Evolutionary conservation across 2,888 invertebrate genomes (phyloP).

Genomic region (Spicauda simplicius): DNA sequence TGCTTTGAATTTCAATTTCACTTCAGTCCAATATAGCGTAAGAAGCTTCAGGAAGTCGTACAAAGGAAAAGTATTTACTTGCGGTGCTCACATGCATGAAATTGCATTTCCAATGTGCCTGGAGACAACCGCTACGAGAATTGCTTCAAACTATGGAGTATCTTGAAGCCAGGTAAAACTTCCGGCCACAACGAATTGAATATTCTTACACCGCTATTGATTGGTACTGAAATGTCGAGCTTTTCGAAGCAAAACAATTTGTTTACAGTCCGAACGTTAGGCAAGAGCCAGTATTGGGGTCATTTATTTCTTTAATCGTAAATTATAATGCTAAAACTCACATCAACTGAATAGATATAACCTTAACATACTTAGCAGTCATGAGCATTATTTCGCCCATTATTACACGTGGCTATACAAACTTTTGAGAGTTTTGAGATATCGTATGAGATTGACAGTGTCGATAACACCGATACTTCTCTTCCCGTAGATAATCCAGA

Average conservation of each 20-base stretch:
- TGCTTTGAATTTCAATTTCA: conserved; percentile 25
- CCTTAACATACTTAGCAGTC: too few species aligned
- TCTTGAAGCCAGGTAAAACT: conserved; percentile 4
- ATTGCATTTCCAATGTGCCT: conserved; percentile 24
- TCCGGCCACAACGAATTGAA: neutral
- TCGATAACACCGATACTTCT: too few species aligned
- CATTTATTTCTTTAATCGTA: too few species aligned
- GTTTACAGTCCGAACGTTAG: neutral
- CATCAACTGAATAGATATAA: too few species aligned
- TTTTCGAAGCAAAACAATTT: neutral
- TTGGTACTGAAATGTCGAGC: neutral
- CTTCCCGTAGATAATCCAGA: too few species aligned
- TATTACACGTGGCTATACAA: too few species aligned
- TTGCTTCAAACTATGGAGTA: neutral
- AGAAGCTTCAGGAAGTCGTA: conserved; percentile 14
- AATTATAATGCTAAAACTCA: too few species aligned
- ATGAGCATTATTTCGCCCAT: too few species aligned
- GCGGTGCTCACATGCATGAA: conserved; percentile 20
- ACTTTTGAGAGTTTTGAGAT: too few species aligned
- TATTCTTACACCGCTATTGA: neutral
- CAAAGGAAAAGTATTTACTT: conserved; percentile 19
- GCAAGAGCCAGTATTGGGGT: too few species aligned
- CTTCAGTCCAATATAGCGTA: conserved; percentile 3
- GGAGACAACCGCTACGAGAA: conserved; percentile 8
- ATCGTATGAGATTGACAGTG: too few species aligned